Evolutionary conservation across 2,888 invertebrate genomes (phyloP).

Genomic region (Alsophila aescularia): DNA sequence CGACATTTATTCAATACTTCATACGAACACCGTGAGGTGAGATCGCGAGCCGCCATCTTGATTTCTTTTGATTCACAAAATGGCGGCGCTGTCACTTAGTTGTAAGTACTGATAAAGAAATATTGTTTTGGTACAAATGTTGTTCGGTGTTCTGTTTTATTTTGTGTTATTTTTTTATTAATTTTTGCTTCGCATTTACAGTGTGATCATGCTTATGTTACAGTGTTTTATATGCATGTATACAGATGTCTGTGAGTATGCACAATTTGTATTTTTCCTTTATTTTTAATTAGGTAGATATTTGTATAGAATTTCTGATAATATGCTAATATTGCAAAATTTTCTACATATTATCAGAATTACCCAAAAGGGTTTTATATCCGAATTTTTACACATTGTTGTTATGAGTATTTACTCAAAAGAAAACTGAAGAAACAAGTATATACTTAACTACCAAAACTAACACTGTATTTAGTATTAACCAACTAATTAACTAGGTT

Average conservation of each 20-base stretch:
- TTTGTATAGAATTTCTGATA: conserved; percentile 59
- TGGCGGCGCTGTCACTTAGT: conserved; percentile 69
- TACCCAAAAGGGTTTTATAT: conserved; percentile 58
- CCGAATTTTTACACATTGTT: conserved; percentile 59
- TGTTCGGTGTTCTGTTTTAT: conserved; percentile 58
- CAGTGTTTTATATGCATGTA: conserved; percentile 80
- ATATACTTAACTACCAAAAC: conserved; percentile 34
- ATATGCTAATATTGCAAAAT: conserved; percentile 47
- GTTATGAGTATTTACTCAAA: conserved; percentile 41
- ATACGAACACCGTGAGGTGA: conserved; percentile 59
- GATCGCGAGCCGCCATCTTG: conserved; percentile 73
- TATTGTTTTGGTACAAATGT: conserved; percentile 72
- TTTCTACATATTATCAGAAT: conserved; percentile 57
- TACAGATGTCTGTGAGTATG: conserved; percentile 81
- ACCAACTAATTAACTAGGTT: conserved; percentile 43
- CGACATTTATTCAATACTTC: conserved; percentile 52
- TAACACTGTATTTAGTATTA: conserved; percentile 39
- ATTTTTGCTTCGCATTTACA: conserved; percentile 80
- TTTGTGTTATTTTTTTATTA: conserved; percentile 55
- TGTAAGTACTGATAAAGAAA: conserved; percentile 74
- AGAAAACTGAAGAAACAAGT: conserved; percentile 43
- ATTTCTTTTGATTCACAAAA: conserved; percentile 56
- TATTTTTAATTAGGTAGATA: conserved; percentile 41
- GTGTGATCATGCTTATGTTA: conserved; percentile 81
- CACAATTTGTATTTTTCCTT: conserved; percentile 75